Percentiles rank a stretch among this genome's conserved stretches.
phyloP scores from a whole-genome alignment of 2,888 invertebrate species.

The Polyommatus iphigenia region DNA sequence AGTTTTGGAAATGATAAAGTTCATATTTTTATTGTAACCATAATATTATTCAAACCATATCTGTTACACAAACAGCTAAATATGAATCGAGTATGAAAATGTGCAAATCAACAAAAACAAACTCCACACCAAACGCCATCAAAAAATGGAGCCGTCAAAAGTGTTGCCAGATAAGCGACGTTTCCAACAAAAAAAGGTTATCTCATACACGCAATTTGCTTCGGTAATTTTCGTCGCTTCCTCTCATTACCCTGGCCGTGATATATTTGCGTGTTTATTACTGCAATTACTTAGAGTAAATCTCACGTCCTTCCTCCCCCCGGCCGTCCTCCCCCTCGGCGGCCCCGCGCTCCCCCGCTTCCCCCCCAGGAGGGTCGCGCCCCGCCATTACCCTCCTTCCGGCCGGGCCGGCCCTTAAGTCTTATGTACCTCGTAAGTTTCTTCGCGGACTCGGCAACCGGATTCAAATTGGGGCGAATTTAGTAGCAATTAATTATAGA shows the following conservation, averaged over 20 bases:
- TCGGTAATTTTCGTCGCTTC: constrained; percentile 76
- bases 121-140: constrained; percentile 38
- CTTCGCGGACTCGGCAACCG: constrained; percentile 79
- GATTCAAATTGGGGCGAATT: constrained; percentile 80
- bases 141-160: constrained; percentile 47
- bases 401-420: constrained; percentile 79
- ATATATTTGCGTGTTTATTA: constrained; percentile 81
- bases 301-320: constrained; percentile 79
- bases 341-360: background rate
- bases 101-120: constrained; percentile 34
- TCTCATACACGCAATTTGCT: constrained; percentile 80
- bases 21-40: background rate
- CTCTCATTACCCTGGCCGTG: constrained; percentile 78
- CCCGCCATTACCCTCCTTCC: constrained; percentile 78
- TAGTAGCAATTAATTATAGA: constrained; percentile 80
- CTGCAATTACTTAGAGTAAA: constrained; percentile 82
- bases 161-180: constrained; percentile 35
- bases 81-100: constrained; percentile 30
- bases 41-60: background rate
- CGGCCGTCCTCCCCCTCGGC: constrained; percentile 67
- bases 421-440: constrained; percentile 80
- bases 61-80: background rate
- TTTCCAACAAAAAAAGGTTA: constrained; percentile 68
- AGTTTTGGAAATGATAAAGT: background rate
- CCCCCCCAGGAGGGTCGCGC: constrained; percentile 68